Conservation (phyloP, 1,140 invertebrate genomes). For the Drosophila mojavensis region DNA sequence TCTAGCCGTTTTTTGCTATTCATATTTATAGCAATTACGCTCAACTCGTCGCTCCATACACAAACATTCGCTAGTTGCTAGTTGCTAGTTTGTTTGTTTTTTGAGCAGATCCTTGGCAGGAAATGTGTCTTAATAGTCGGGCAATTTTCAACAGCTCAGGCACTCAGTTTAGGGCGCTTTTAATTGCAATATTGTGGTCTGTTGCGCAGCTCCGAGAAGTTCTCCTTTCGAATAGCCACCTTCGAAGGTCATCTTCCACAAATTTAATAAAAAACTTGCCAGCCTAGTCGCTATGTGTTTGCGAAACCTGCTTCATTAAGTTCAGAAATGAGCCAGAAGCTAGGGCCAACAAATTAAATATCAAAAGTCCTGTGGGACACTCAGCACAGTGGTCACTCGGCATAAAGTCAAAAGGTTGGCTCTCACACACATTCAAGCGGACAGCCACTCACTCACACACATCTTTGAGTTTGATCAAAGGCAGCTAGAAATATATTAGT, state of each 20-base stretch:
- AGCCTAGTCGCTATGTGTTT: background rate
- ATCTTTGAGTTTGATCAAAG: constrained; percentile 65
- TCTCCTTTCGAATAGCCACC: background rate
- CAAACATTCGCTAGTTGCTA: background rate
- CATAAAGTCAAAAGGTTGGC: constrained; percentile 24
- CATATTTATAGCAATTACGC: constrained; percentile 38
- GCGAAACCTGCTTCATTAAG: constrained; percentile 38
- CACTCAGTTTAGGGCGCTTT: constrained; percentile 15
- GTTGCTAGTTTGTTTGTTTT: background rate
- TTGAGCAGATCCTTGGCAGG: constrained; percentile 18
- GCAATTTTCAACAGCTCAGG: background rate
- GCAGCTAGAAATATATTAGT: constrained; percentile 68
- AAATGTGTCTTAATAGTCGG: constrained; percentile 10
- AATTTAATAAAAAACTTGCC: background rate
- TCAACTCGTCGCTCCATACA: background rate
- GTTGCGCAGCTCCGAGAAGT: background rate
- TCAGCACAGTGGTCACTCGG: constrained; percentile 11
- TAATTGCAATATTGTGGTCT: constrained; percentile 12
- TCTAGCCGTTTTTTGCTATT: constrained; percentile 8
- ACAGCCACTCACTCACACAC: constrained; percentile 14
- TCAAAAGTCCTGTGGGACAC: constrained; percentile 32
- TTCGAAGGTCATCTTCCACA: background rate
- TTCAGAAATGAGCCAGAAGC: constrained; percentile 19
- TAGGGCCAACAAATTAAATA: constrained; percentile 45
- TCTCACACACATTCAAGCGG: background rate